A percentile compares a stretch with the other conserved stretches of the same genome.
Conservation (phyloP, 2,797 vertebrate species). For the Pseudochirops cupreus region DNA sequence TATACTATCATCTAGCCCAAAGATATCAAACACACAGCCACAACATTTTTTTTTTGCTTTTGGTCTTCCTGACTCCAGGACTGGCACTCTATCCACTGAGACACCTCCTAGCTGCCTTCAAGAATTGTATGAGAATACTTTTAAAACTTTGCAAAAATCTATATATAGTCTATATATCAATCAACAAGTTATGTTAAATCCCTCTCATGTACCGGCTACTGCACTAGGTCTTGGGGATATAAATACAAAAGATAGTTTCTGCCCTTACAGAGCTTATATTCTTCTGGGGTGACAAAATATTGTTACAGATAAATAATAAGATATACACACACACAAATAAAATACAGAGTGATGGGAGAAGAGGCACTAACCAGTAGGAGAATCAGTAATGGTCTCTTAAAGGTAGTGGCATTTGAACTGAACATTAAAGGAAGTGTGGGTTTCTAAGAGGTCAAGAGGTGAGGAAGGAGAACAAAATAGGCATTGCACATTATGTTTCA, state of each 20-base stretch:
- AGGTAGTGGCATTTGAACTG: background rate
- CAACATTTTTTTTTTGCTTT: background rate
- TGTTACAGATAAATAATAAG: background rate
- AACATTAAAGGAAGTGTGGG: background rate
- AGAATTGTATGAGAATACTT: background rate
- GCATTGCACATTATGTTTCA: background rate
- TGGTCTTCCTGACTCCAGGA: background rate
- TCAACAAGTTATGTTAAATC: conserved; percentile 28
- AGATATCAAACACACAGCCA: background rate
- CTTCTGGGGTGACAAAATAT: background rate
- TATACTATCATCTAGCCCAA: background rate
- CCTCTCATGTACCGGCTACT: background rate
- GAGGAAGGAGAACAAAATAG: background rate
- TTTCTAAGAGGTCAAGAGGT: background rate
- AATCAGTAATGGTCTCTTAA: background rate
- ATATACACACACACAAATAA: background rate
- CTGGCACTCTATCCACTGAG: background rate
- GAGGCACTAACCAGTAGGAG: background rate
- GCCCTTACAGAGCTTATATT: conserved; percentile 5
- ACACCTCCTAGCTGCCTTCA: background rate
- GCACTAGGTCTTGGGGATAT: conserved; percentile 22
- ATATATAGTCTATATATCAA: background rate
- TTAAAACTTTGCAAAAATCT: background rate
- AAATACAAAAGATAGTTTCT: background rate
- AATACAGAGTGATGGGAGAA: background rate